Percentiles rank a stretch among this genome's conserved stretches.
phyloP scores from a whole-genome alignment of 2,113 vertebrate genomes.

The Ia io region DNA sequence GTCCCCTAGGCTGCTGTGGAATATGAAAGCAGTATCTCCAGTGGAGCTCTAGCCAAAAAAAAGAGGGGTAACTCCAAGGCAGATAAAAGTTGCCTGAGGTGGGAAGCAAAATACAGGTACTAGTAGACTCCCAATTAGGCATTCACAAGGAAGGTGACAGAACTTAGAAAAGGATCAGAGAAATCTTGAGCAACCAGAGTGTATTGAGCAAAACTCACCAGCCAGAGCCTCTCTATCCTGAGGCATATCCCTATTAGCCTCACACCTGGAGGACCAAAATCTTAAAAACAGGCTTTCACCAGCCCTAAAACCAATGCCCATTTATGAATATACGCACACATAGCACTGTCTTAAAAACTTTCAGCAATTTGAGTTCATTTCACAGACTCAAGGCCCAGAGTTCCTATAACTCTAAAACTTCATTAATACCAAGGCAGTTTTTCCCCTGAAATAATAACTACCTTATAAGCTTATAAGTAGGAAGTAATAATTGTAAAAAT shows the following conservation, averaged over 20 bases:
- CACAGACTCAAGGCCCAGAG: background rate
- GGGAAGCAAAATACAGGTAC: background rate
- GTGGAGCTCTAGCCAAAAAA: background rate
- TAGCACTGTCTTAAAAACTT: background rate
- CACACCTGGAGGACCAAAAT: background rate
- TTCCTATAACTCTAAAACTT: background rate
- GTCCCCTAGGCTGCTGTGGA: background rate
- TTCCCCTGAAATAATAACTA: background rate
- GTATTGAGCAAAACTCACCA: background rate
- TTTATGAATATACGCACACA: background rate
- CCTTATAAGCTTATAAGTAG: background rate
- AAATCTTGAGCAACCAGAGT: background rate
- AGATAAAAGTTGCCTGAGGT: background rate
- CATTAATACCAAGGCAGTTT: background rate
- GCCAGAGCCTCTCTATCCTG: background rate
- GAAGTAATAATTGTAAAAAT: background rate
- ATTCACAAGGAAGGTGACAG: background rate
- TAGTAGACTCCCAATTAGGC: background rate
- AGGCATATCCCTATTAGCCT: background rate
- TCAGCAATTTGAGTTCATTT: background rate
- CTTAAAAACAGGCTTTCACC: background rate
- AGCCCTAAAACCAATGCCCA: background rate
- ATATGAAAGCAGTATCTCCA: background rate
- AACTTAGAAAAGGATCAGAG: background rate
- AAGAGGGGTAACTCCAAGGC: background rate